phyloP scores from a whole-genome alignment of 1,140 invertebrate genomes.

The Copidosoma floridanum region DNA sequence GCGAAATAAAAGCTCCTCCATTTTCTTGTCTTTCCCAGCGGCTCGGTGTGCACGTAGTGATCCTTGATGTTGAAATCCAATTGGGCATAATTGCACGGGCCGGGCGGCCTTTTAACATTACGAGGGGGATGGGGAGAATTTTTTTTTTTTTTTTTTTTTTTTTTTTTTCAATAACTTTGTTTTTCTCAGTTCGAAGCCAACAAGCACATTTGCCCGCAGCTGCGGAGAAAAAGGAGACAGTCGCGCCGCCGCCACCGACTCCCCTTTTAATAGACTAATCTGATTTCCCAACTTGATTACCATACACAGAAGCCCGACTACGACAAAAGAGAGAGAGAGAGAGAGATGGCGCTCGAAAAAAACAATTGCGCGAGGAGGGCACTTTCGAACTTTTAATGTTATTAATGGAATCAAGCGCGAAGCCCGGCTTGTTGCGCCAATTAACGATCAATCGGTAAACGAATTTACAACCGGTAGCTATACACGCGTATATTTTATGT shows the following conservation, averaged over 20 bases:
- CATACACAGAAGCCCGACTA: background rate
- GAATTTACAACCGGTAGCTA: too few species aligned
- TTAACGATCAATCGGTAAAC: conserved; percentile 25
- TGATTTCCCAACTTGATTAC: conserved; percentile 32
- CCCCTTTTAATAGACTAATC: conserved; percentile 27
- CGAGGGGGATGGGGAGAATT: background rate
- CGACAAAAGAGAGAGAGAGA: conserved; percentile 15
- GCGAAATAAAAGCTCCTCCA: too few species aligned
- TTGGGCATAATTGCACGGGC: background rate
- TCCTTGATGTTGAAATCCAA: background rate
- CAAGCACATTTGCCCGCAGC: background rate
- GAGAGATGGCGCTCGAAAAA: conserved; percentile 17
- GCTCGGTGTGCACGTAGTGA: too few species aligned
- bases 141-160: too few species aligned
- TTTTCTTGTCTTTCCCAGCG: too few species aligned
- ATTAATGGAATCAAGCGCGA: conserved; percentile 21
- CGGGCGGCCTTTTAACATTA: background rate
- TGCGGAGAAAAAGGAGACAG: background rate
- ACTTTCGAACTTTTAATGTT: conserved; percentile 25
- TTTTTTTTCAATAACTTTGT: background rate
- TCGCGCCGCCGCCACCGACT: background rate
- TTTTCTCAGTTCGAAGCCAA: background rate
- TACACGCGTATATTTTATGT: background rate
- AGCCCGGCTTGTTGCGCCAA: conserved; percentile 4
- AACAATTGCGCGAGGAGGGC: conserved; percentile 14